Conservation (phyloP, 2,797 vertebrate species). For the Peromyscus melanophrys region DNA sequence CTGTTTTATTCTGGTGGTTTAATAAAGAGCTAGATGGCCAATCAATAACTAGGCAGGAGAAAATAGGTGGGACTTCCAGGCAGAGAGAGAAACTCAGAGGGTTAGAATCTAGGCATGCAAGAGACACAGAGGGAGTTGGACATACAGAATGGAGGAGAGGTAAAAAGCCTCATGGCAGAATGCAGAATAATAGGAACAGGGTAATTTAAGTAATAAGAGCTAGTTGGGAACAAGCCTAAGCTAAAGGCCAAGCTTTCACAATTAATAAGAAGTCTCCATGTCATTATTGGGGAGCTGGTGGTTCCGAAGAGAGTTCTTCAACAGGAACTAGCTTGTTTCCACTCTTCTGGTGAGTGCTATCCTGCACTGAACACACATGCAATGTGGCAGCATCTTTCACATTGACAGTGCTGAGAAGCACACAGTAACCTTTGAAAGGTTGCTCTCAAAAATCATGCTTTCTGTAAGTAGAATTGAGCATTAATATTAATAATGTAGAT, state of each 20-base stretch:
- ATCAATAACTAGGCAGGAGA: neutral
- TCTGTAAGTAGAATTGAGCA: conserved; percentile 1
- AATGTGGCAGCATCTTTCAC: neutral
- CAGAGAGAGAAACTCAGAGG: neutral
- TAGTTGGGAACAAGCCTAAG: neutral
- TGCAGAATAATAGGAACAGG: neutral
- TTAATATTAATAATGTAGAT: neutral
- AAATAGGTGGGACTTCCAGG: neutral
- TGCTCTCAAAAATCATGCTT: neutral
- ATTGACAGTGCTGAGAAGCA: conserved; percentile 16
- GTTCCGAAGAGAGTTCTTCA: neutral
- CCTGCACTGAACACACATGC: neutral
- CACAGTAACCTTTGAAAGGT: neutral
- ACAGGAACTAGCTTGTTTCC: neutral
- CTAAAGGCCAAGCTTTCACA: neutral
- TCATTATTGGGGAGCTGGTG: neutral
- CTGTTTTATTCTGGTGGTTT: neutral
- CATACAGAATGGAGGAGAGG: neutral
- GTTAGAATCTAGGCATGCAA: neutral
- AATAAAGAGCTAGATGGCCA: neutral
- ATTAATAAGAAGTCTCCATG: neutral
- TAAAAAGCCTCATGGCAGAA: neutral
- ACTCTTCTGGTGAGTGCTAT: neutral
- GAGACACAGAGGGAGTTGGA: neutral
- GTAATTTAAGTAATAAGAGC: neutral